These are phyloP conservation scores for Cavia aperea DNA, from an alignment of 2,113 vertebrate genomes.

Conservation along the genomic window DNA sequence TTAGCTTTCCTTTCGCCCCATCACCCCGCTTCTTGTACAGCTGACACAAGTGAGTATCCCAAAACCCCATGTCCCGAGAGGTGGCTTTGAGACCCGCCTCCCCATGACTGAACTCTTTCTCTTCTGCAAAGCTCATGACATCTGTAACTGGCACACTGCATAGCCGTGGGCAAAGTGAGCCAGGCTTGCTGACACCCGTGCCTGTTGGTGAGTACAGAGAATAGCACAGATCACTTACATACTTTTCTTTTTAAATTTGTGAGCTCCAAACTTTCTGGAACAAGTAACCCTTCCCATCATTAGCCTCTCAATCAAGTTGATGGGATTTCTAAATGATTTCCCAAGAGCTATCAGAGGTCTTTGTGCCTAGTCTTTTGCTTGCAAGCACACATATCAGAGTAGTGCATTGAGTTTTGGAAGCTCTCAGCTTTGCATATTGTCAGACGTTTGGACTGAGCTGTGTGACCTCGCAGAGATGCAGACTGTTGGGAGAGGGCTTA, in stretches of 20 bases:
- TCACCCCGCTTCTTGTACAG: neutral
- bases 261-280: conserved; percentile 62
- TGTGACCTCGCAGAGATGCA: conserved; percentile 36
- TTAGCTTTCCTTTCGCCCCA: neutral
- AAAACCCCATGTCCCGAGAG: neutral
- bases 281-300: conserved; percentile 65
- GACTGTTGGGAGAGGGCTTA: neutral
- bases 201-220: neutral
- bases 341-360: conserved; percentile 64
- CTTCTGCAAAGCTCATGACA: neutral
- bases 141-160: no score
- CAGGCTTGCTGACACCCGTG: no score
- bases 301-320: conserved; percentile 46
- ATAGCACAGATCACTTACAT: neutral
- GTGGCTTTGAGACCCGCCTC: neutral
- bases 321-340: conserved; percentile 59
- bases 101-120: neutral
- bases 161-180: neutral
- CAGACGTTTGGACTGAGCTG: conserved; percentile 42
- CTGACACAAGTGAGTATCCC: neutral
- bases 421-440: conserved; percentile 48
- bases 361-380: conserved; percentile 53
- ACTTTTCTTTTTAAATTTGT: conserved; percentile 32
- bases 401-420: conserved; percentile 50
- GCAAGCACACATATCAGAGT: conserved; percentile 44